These are phyloP conservation scores for Chrysogorgia sp. DNA, from an alignment of 92 coral and sea anemone species.

Conservation along the genomic window DNA sequence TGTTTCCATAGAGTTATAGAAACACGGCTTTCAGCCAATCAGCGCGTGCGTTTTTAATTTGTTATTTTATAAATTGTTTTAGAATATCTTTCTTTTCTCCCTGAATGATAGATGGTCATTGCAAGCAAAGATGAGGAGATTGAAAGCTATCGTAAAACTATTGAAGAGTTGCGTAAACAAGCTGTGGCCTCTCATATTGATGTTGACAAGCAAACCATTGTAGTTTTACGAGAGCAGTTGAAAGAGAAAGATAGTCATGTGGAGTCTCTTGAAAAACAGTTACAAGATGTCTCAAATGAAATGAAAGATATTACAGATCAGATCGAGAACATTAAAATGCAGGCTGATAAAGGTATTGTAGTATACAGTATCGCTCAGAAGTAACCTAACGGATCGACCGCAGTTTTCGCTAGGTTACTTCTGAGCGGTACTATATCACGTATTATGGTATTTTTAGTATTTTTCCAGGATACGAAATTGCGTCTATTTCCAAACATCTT, in stretches of 20 bases:
- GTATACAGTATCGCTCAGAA: no score
- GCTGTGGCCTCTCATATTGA: conserved; percentile 82
- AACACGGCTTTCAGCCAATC: no score
- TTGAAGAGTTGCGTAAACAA: conserved; percentile 71
- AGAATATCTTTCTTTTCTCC: no score
- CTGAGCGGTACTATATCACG: no score
- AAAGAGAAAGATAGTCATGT: conserved; percentile 85
- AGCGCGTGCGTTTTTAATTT: no score
- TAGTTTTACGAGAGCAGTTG: conserved; percentile 79
- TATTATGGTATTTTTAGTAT: no score
- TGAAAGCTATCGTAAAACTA: conserved; percentile 63
- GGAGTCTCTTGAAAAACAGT: conserved; percentile 74
- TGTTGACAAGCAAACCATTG: conserved; percentile 82
- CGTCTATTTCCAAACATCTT: no score
- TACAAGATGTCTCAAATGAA: conserved; percentile 86
- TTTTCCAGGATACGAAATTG: no score
- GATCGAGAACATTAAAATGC: conserved; percentile 84
- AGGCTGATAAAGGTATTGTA: conserved; percentile 92
- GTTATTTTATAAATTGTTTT: no score
- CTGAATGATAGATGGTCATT: conserved; percentile 63
- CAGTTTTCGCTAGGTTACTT: no score
- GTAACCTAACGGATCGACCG: no score
- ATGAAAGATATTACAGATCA: conserved; percentile 89
- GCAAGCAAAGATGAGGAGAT: conserved; percentile 85
- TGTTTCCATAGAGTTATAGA: no score